Conservation (phyloP, 2,797 vertebrate species). For the Danio tinwini region DNA sequence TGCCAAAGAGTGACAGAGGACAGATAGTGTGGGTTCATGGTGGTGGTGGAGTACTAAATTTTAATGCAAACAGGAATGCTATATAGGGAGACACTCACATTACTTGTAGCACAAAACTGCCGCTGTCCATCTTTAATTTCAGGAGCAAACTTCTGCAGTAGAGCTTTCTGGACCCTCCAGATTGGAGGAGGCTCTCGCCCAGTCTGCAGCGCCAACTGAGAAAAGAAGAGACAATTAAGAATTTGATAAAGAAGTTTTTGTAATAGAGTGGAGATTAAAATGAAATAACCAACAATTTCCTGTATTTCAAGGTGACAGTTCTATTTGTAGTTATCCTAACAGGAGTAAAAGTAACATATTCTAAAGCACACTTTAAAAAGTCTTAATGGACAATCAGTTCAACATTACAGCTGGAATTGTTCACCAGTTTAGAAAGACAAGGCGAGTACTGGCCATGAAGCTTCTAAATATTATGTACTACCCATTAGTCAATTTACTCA, state of each 20-base stretch:
- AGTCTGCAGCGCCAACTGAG: conserved; percentile 88
- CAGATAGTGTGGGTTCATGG: conserved; percentile 1
- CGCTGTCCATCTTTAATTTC: conserved; percentile 94
- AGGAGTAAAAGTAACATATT: too few relatives aligned
- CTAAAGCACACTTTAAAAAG: too few relatives aligned
- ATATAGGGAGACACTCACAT: conserved; percentile 79
- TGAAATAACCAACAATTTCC: too few relatives aligned
- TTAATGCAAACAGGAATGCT: neutral
- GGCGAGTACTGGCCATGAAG: too few relatives aligned
- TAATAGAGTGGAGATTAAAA: too few relatives aligned
- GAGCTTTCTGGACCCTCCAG: conserved; percentile 92
- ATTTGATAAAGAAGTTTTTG: neutral
- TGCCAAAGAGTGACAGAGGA: conserved; percentile 58
- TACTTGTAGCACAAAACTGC: conserved; percentile 93
- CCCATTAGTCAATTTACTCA: too few relatives aligned
- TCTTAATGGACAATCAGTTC: too few relatives aligned
- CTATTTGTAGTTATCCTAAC: too few relatives aligned
- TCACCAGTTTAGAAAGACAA: too few relatives aligned
- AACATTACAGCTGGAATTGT: too few relatives aligned
- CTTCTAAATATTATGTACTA: too few relatives aligned
- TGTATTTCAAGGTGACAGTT: too few relatives aligned
- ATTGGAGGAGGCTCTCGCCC: conserved; percentile 91
- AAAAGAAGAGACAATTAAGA: neutral
- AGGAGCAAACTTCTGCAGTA: conserved; percentile 93
- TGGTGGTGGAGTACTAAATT: neutral